phyloP scores from a whole-genome alignment of 23 tunicate species.

The Ciona savignyi region DNA sequence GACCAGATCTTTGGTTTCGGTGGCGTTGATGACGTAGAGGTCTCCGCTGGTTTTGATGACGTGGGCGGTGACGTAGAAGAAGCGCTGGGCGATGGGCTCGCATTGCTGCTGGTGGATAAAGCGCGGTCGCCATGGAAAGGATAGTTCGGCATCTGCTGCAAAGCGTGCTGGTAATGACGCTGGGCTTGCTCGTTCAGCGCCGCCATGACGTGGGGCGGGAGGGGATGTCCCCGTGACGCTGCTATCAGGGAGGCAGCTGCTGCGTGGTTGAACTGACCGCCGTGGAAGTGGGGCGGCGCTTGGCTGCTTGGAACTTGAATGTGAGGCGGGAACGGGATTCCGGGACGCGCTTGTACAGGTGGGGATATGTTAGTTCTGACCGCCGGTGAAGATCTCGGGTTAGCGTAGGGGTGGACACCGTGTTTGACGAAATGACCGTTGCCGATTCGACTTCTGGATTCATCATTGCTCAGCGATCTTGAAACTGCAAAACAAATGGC shows the following conservation, averaged over 20 bases:
- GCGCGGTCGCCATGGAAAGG: conserved; percentile 1
- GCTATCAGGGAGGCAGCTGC: conserved; percentile 51
- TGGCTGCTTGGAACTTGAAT: conserved; percentile 13
- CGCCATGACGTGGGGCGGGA: conserved; percentile 68
- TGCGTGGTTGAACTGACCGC: conserved; percentile 35
- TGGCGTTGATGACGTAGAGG: conserved; percentile 37
- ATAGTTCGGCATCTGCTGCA: conserved; percentile 31
- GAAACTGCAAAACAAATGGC: conserved; percentile 11
- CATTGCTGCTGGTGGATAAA: conserved; percentile 6
- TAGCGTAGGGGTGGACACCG: conserved; percentile 17
- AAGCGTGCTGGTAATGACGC: conserved; percentile 59
- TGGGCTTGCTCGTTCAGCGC: conserved; percentile 57
- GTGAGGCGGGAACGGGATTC: conserved; percentile 39
- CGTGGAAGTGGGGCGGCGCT: conserved; percentile 22
- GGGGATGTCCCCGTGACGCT: conserved; percentile 32
- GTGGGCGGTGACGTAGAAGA: conserved; percentile 14
- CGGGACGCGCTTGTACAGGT: conserved; percentile 14
- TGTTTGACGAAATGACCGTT: conserved; percentile 31
- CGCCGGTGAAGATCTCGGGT: conserved; percentile 24
- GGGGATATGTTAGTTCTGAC: conserved; percentile 7
- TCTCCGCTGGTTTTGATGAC: conserved; percentile 28
- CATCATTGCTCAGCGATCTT: conserved; percentile 12
- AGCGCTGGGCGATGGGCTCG: conserved; percentile 15
- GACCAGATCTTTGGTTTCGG: conserved; percentile 92
- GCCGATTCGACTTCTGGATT: conserved; percentile 6